Percentiles rank a stretch among this genome's conserved stretches.
These are phyloP conservation scores for Therioaphis trifolii DNA, from an alignment of 2,888 invertebrate species.

Conservation along the genomic window DNA sequence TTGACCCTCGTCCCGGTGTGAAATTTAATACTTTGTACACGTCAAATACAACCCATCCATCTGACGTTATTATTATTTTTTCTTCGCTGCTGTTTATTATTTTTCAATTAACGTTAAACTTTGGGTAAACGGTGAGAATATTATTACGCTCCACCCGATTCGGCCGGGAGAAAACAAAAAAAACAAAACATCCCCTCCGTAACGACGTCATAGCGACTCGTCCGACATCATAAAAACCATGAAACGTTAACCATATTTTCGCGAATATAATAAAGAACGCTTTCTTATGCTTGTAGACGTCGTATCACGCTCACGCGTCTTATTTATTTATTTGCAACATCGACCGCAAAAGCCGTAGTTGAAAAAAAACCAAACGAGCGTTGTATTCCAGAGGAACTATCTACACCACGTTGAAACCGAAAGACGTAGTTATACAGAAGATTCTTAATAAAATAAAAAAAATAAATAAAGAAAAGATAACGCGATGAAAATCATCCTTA, in stretches of 20 bases:
- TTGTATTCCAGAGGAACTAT: not conserved
- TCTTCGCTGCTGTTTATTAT: conserved; percentile 24
- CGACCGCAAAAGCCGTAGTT: too few species aligned
- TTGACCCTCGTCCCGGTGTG: not conserved
- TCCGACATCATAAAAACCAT: conserved; percentile 41
- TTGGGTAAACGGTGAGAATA: conserved; percentile 38
- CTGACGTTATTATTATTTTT: conserved; percentile 33
- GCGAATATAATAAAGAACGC: conserved; percentile 11
- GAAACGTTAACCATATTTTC: conserved; percentile 10
- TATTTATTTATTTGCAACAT: not conserved
- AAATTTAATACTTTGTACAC: conserved; percentile 51
- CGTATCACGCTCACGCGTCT: not conserved
- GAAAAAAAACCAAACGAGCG: too few species aligned
- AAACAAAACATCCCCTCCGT: conserved; percentile 11
- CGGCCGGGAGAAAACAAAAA: not conserved
- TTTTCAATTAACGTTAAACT: conserved; percentile 52
- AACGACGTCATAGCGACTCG: conserved; percentile 11
- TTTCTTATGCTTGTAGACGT: not conserved
- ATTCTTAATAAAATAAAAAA: too few species aligned
- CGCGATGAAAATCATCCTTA: not conserved
- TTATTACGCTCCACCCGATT: conserved; percentile 22
- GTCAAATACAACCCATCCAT: conserved; percentile 46
- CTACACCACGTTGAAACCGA: not conserved
- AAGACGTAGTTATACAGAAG: not conserved
- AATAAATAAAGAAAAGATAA: not conserved